phyloP scores from a whole-genome alignment of 2,113 vertebrate genomes.

The Peromyscus maniculatus region DNA sequence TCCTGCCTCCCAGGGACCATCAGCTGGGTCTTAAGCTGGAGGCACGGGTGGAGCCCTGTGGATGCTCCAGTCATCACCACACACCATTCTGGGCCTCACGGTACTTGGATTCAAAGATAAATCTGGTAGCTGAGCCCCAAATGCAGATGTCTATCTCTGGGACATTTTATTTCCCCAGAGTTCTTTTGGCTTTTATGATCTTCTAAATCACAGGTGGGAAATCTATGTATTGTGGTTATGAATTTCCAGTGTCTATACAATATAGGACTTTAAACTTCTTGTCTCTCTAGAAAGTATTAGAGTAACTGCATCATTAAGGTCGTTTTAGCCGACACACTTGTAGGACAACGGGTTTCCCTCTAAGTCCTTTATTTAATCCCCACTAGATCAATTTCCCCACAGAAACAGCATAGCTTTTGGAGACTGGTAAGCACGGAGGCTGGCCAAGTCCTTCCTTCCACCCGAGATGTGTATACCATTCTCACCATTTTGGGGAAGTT shows the following conservation, averaged over 20 bases:
- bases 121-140: not conserved
- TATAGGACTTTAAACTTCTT: slow-evolving; percentile 2
- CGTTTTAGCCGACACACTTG: not conserved
- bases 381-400: not conserved
- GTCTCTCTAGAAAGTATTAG: slow-evolving; percentile 51
- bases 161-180: slow-evolving; percentile 46
- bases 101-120: not conserved
- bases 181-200: slow-evolving; percentile 52
- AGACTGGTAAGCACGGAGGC: slow-evolving; percentile 42
- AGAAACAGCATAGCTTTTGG: not conserved
- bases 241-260: not conserved
- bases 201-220: slow-evolving; percentile 21
- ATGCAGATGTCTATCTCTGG: slow-evolving; percentile 37
- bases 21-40: not conserved
- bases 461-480: not conserved
- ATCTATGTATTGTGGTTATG: not conserved
- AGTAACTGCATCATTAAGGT: slow-evolving; percentile 1
- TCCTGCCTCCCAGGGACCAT: not conserved
- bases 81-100: no score
- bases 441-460: not conserved
- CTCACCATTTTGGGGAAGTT: not conserved
- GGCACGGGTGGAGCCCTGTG: fast-evolving
- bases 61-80: not conserved
- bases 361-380: slow-evolving; percentile 40
- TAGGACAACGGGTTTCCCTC: slow-evolving; percentile 8